Percentiles rank a stretch among this genome's conserved stretches.
These are phyloP conservation scores for Poicephalus gulielmi DNA, from an alignment of 2,113 vertebrate species.

Conservation along the genomic window DNA sequence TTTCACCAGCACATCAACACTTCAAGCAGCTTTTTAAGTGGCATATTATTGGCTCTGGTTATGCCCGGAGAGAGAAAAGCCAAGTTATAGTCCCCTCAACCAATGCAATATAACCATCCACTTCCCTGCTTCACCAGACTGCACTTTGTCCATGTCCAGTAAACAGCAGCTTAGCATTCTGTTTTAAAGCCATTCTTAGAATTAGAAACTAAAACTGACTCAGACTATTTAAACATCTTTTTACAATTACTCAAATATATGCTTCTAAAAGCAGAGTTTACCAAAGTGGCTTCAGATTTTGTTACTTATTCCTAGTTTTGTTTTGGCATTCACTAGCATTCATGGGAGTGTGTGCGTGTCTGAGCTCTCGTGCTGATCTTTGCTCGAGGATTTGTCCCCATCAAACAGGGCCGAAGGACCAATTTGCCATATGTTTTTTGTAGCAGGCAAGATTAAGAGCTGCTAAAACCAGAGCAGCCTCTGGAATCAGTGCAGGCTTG, in stretches of 20 bases:
- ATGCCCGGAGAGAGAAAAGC: background rate
- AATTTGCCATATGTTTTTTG: background rate
- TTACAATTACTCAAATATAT: background rate
- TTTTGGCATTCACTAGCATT: background rate
- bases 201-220: background rate
- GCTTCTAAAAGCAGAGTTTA: background rate
- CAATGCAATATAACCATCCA: background rate
- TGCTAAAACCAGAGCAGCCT: background rate
- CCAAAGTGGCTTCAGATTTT: background rate
- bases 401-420: background rate
- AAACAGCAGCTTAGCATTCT: background rate
- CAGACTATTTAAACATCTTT: background rate
- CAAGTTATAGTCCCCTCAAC: background rate
- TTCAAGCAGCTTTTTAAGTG: background rate
- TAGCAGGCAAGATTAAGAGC: background rate
- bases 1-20: background rate
- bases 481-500: accelerated
- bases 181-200: background rate
- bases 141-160: accelerated
- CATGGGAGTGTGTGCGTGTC: accelerated
- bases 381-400: background rate
- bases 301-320: background rate
- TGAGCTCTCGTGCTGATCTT: background rate
- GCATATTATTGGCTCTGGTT: background rate
- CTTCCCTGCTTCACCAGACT: background rate